Evolutionary conservation across 2,888 invertebrate species (phyloP).

Genomic region (Lutraria lutraria): DNA sequence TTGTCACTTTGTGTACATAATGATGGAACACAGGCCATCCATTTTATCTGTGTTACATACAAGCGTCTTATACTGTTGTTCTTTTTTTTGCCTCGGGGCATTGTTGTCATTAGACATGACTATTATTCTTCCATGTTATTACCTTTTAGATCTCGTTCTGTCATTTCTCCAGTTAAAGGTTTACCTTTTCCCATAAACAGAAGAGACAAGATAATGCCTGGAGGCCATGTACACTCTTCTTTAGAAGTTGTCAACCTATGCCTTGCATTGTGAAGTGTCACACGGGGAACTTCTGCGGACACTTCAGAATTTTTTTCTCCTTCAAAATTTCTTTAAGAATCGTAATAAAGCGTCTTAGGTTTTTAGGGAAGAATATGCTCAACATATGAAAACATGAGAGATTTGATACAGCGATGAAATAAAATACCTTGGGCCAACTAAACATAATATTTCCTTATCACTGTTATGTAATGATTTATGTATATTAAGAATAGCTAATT

Average conservation of each 20-base stretch:
- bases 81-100: slow-evolving; percentile 36
- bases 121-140: slow-evolving; percentile 43
- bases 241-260: slow-evolving; percentile 45
- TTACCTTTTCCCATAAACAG: slow-evolving; percentile 42
- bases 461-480: too few species aligned
- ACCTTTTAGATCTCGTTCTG: slow-evolving; percentile 25
- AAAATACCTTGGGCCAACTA: too few species aligned
- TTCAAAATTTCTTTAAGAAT: too few species aligned
- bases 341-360: too few species aligned
- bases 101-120: slow-evolving; percentile 35
- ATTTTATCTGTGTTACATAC: slow-evolving; percentile 21
- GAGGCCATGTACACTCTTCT: slow-evolving; percentile 41
- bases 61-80: neutral
- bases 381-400: too few species aligned
- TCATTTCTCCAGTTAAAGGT: slow-evolving; percentile 27
- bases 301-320: too few species aligned
- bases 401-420: too few species aligned
- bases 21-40: slow-evolving; percentile 17
- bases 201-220: slow-evolving; percentile 43
- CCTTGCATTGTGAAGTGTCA: slow-evolving; percentile 28
- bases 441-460: too few species aligned
- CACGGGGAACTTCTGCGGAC: neutral
- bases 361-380: too few species aligned
- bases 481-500: too few species aligned
- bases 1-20: neutral